A percentile compares a stretch with the other conserved stretches of the same genome.
phyloP scores from a whole-genome alignment of 2,113 vertebrate species.

The Corythoichthys haematopterus region DNA sequence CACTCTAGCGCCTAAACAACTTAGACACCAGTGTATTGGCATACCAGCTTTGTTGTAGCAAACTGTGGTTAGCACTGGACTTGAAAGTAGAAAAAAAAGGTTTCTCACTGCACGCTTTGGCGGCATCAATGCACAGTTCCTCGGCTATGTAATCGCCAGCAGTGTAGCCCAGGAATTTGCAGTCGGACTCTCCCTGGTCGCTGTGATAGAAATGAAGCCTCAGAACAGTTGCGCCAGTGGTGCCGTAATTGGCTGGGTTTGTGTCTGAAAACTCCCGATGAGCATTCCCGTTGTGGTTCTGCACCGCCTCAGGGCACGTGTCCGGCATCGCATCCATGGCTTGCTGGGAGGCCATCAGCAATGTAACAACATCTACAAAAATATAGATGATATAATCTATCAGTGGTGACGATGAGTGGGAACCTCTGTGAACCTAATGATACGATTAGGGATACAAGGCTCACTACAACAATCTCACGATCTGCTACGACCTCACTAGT shows the following conservation, averaged over 20 bases:
- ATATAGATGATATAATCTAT: background rate
- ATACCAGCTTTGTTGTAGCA: too few relatives aligned
- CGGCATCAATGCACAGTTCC: slow-evolving; percentile 85
- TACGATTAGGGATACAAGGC: too few relatives aligned
- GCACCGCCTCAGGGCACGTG: slow-evolving; percentile 40
- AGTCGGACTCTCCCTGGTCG: slow-evolving; percentile 62
- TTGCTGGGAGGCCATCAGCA: slow-evolving; percentile 41
- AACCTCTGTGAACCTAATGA: too few relatives aligned
- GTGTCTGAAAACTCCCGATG: slow-evolving; percentile 55
- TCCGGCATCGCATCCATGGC: slow-evolving; percentile 60
- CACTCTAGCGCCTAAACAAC: too few relatives aligned
- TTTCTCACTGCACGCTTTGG: slow-evolving; percentile 87
- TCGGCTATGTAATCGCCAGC: slow-evolving; percentile 84
- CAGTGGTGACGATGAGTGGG: background rate
- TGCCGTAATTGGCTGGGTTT: slow-evolving; percentile 35
- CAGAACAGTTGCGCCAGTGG: slow-evolving; percentile 52
- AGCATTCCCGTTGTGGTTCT: slow-evolving; percentile 75
- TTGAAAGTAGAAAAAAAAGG: too few relatives aligned
- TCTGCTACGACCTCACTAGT: too few relatives aligned
- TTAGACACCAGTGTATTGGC: too few relatives aligned
- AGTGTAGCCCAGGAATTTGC: slow-evolving; percentile 75
- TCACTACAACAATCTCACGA: too few relatives aligned
- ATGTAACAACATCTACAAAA: slow-evolving; percentile 6
- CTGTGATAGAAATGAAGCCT: slow-evolving; percentile 82
- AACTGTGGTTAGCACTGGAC: too few relatives aligned